Base-by-base conservation (phyloP, 2,113 vertebrate genomes). In the Jaculus jaculus region DNA sequence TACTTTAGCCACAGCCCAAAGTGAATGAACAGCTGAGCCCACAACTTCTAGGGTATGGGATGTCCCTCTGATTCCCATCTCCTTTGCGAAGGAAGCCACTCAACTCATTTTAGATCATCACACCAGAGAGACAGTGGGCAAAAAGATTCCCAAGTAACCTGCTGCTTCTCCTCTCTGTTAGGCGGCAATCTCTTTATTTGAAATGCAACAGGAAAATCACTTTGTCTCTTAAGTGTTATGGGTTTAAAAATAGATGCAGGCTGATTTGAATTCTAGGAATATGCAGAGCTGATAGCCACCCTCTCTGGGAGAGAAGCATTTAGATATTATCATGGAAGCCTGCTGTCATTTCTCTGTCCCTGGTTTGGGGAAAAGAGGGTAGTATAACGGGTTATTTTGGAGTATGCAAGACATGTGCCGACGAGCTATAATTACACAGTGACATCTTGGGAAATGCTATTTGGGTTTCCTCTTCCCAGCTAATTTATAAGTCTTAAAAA, bases 391-490 rank as follows among this genome's bases (percentile, higher is more conserved):
- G 83, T 93, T 96, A 96, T 96, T 97, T 96, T 96, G 90, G 92
- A 96, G 94, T 90, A 96, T 94, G 92, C 72, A 92, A 96, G 93
- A 96, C 92, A 94, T 95, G 87, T 60, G 77, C 94, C 95, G 91
- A 95, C 96, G 93, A 96, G 73, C 92, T 97, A 92, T 96, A 96
- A 97, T 97, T 96, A 95, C 80, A 93, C 37, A 78, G 88, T 94
- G 86, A 83, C 92, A 95, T 95, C 95, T 96, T 96, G 94, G 95
- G 72, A 96, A 77, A 83, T 94, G 93, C 85, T 97, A 69, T 96
- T 89, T 81, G 93, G 81, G 90, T 90, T n/a, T 81, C 69, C 71
- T 81, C 88, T 96, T 92, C 66, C 69, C 26, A 88, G 77, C 78
- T 96, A 87, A 95, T 97, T 96, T 95, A 96, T 96, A 95, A 93